phyloP scores from a whole-genome alignment of 2,888 invertebrate species.

The Sclerodermus sp. region DNA sequence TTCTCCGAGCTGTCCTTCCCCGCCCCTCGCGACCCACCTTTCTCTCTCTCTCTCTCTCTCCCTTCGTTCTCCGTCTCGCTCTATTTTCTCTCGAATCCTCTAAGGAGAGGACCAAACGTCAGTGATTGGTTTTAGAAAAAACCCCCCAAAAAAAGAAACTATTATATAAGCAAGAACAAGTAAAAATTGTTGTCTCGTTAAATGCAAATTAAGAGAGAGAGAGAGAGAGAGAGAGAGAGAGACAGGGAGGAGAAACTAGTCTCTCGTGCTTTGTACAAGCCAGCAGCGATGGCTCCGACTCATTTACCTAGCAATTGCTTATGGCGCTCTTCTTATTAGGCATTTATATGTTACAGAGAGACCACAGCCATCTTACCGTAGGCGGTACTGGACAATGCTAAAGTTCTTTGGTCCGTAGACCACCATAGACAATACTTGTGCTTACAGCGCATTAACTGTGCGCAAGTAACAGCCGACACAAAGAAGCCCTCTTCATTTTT shows the following conservation, averaged over 20 bases:
- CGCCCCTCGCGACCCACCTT: constrained; percentile 31
- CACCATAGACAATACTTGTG: constrained; percentile 33
- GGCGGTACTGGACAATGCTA: constrained; percentile 31
- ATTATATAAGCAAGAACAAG: constrained; percentile 47
- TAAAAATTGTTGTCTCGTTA: constrained; percentile 52
- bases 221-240: constrained; percentile 6
- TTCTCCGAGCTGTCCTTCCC: constrained; percentile 21
- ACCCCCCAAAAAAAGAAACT: constrained; percentile 30
- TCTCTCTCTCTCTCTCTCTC: constrained; percentile 24
- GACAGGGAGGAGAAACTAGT: constrained; percentile 29
- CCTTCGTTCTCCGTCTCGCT: constrained; percentile 16
- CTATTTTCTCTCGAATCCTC: no score
- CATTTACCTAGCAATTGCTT: no score
- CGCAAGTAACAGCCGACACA: no score
- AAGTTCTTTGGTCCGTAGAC: constrained; percentile 14
- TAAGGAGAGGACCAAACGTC: background rate
- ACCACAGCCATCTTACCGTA: constrained; percentile 34
- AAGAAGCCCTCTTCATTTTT: no score
- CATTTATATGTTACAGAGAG: constrained; percentile 43
- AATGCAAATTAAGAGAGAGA: constrained; percentile 44
- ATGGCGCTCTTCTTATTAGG: constrained; percentile 43
- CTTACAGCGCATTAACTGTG: no score
- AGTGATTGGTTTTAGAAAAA: constrained; percentile 40
- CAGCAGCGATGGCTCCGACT: no score
- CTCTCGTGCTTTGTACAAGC: constrained; percentile 16